Conservation (phyloP, 2,888 invertebrate genomes). For the Cosmorhoe ocellata region DNA sequence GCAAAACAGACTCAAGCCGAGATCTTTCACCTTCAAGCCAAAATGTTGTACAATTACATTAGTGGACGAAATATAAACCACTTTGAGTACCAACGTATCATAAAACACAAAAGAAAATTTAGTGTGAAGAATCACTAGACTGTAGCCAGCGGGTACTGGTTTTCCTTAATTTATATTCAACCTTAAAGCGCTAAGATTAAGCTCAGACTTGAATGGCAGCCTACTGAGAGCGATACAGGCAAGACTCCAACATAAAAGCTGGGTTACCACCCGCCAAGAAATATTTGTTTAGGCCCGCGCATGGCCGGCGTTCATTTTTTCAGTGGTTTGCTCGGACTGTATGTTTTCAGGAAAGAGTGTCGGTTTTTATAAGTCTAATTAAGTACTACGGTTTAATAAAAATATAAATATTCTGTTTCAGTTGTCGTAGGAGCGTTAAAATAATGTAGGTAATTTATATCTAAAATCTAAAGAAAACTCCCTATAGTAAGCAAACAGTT, state of each 20-base stretch:
- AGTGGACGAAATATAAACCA: no score
- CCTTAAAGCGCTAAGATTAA: slow-evolving; percentile 2
- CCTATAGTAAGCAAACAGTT: no score
- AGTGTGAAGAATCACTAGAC: background rate
- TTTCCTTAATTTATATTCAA: background rate
- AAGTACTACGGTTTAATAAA: slow-evolving; percentile 23
- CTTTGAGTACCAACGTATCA: slow-evolving; percentile 6
- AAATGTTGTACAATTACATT: no score
- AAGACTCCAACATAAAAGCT: background rate
- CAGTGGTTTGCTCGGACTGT: slow-evolving; percentile 22
- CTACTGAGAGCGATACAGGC: background rate
- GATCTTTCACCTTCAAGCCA: no score
- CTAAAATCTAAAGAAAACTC: no score
- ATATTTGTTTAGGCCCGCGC: slow-evolving; percentile 36
- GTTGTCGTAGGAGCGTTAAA: background rate
- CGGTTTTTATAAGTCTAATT: slow-evolving; percentile 28
- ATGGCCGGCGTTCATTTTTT: slow-evolving; percentile 32
- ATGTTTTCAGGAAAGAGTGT: slow-evolving; percentile 32
- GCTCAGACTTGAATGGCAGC: slow-evolving; percentile 1
- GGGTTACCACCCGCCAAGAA: slow-evolving; percentile 23
- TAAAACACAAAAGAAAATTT: background rate
- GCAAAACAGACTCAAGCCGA: no score
- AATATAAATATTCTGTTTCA: slow-evolving; percentile 1
- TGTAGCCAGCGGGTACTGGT: background rate
- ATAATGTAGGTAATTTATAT: background rate